Base-by-base conservation (phyloP, 2,113 vertebrate genomes). In the Callorhinus ursinus region DNA sequence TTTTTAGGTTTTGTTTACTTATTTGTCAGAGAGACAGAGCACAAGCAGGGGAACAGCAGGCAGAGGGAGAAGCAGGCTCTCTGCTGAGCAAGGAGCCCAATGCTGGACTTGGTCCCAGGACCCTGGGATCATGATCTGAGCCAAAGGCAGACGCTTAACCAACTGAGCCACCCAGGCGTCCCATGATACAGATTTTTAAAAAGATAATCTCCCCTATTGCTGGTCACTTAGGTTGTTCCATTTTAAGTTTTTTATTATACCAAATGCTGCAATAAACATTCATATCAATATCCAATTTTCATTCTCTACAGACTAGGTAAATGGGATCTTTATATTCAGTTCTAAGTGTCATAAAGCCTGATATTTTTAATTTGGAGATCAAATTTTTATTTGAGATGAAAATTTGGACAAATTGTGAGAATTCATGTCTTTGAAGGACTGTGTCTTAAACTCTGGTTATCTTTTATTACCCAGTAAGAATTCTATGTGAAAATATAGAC, bases 401-500 rank as follows among this genome's bases (percentile, higher is more conserved):
- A 85, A 33, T 85, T 33, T 49, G 13, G 49, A 49, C 21, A 79
- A 95, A 79, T 59, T 39, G 19, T 71, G 72, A 69, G 22, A 91
- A 51, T 18, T 71, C 33, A 31, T 79, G 22, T 51, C 51, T 79
- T 21, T 79, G 51, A 95, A 79, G 61, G 31, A 19, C 71, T 80
- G 53, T 88, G 36, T 91, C 51, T 79, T 86, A 12, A 61, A 33
- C 67, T 95, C 63, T 81, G 36, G 14, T 79, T 61, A 28, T 85
- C 49, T 72, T 63, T 87, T 74, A 74, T 55, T 81, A 26, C 39
- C n/a, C 39, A 88, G 51, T 82, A 83, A 95, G 63, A 95, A 95
- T 82, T 86, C 24, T 93, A 14, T 90, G 81, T 88, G 26, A 81
- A 93, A 90, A 90, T 53, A 92, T 4, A 92, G 39, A 61, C 39